These are phyloP conservation scores for Anguilla rostrata DNA, from an alignment of 2,113 vertebrate species.

Conservation along the genomic window DNA sequence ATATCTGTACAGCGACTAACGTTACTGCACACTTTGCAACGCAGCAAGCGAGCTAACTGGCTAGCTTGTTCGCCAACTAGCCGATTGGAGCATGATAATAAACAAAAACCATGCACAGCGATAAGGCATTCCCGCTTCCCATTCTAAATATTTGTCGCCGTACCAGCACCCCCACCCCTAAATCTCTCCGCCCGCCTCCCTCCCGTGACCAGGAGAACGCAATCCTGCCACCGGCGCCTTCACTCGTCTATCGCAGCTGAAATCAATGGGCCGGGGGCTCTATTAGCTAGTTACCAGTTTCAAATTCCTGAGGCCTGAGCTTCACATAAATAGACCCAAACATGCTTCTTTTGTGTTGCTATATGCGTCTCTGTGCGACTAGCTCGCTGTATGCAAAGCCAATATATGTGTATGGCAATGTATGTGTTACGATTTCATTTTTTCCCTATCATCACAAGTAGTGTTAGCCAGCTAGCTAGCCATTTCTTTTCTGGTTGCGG, in stretches of 20 bases:
- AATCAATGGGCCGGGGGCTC: conserved; percentile 24
- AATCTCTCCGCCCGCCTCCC: conserved; percentile 41
- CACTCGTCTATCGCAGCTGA: conserved; percentile 3
- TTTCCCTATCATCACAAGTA: conserved; percentile 10
- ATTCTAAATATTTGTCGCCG: conserved; percentile 45
- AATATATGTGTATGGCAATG: conserved; percentile 5
- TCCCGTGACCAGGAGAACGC: conserved; percentile 54
- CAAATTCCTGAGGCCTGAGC: conserved; percentile 7
- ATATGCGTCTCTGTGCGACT: background rate
- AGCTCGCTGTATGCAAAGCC: conserved; percentile 43
- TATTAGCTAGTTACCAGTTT: background rate
- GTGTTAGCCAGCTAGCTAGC: conserved; percentile 50
- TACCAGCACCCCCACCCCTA: conserved; percentile 51
- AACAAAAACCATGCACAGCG: background rate
- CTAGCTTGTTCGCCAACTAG: background rate
- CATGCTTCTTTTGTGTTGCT: background rate
- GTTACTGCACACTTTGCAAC: background rate
- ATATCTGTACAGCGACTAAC: background rate
- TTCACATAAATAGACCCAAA: background rate
- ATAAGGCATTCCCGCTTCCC: conserved; percentile 33
- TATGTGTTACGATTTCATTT: conserved; percentile 18
- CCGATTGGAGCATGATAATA: background rate
- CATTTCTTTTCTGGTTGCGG: background rate
- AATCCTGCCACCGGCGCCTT: conserved; percentile 35
- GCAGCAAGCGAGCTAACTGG: background rate